Evolutionary conservation across 2,888 invertebrate species (phyloP), one percentile per base, ranked within the genome.

Genomic region (Eucera pruinosa): DNA sequence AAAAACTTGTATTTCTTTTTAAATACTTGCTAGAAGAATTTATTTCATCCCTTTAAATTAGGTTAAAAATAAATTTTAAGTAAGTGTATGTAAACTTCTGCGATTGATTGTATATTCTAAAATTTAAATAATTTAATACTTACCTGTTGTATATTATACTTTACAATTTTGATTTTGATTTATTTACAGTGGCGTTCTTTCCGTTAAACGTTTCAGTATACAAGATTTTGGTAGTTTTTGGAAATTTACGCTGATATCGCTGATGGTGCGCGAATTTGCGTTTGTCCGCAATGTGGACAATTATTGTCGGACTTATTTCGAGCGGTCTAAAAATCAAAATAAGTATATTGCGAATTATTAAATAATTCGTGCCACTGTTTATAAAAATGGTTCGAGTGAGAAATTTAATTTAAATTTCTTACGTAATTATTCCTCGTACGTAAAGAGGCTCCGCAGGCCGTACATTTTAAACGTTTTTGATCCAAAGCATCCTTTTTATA

Each of bases 211-310:
- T 43, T 27, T 18, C 2, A 3, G 2, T 23, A n/a, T 27, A 11
- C 9, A 15, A 39, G 9, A 9, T 0, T 3, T 5, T n/a, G 4
- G n/a, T 5, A 13, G 15, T 47, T 33, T 13, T 50, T 18, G 4
- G 2, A 23, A n/a, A 27, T 9, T 48, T 41, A 70, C 9, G 54
- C 45, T 0, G 20, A 18, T 18, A 15, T 13, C 15, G 23, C 3
- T 2, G 15, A 48, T 18, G 41, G n/a, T 7, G 13, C 13, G n/a
- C 45, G 45, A 30, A 2, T 5, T 36, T 47, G 58, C 6, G n/a
- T 3, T 58, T 54, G 60, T 15, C 25, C 45, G 13, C 77, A 83
- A 9, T 48, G 74, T 9, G 69, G 50, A 45, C 77, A 82, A 27
- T 15, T 39, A 3, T n/a, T n/a, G n/a, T 71, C 43, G 9, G 61